Evolutionary conservation across 1,140 invertebrate genomes (phyloP).

Genomic region (silkworm (Bombyx mori)): DNA sequence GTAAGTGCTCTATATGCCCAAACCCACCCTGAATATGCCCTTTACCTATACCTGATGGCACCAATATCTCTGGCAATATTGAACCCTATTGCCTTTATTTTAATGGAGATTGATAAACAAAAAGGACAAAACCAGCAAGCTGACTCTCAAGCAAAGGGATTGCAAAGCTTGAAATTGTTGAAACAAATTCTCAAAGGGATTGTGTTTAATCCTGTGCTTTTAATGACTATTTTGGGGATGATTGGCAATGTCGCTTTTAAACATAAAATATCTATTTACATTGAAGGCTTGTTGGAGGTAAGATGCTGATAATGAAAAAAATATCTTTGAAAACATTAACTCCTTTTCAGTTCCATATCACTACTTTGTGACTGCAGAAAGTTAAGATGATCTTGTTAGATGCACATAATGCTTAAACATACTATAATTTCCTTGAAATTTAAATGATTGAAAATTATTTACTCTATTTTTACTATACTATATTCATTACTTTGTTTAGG

Average conservation of each 20-base stretch:
- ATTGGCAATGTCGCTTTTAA: conserved; percentile 87
- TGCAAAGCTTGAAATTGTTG: conserved; percentile 35
- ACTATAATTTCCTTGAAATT: too few relatives aligned
- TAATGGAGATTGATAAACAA: conserved; percentile 90
- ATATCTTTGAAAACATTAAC: too few relatives aligned
- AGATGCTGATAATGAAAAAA: too few relatives aligned
- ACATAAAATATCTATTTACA: conserved; percentile 81
- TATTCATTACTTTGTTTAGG: conserved; percentile 53
- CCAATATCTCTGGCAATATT: conserved; percentile 94
- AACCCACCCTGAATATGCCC: conserved; percentile 90
- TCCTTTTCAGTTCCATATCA: too few relatives aligned
- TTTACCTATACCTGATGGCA: conserved; percentile 94
- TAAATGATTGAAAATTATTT: too few relatives aligned
- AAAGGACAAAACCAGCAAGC: conserved; percentile 22
- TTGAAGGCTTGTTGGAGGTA: conserved; percentile 82
- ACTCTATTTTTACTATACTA: too few relatives aligned
- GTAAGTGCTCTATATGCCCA: conserved; percentile 82
- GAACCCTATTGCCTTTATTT: conserved; percentile 92
- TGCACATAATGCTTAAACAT: too few relatives aligned
- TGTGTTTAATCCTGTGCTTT: conserved; percentile 89
- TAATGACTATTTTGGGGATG: conserved; percentile 95
- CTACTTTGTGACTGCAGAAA: too few relatives aligned
- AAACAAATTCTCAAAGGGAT: conserved; percentile 76
- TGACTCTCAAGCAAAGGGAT: conserved; percentile 23
- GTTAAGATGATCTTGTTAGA: too few relatives aligned